Evolutionary conservation across 2,797 vertebrate genomes (phyloP).

Genomic region (Pipistrellus nathusii): DNA sequence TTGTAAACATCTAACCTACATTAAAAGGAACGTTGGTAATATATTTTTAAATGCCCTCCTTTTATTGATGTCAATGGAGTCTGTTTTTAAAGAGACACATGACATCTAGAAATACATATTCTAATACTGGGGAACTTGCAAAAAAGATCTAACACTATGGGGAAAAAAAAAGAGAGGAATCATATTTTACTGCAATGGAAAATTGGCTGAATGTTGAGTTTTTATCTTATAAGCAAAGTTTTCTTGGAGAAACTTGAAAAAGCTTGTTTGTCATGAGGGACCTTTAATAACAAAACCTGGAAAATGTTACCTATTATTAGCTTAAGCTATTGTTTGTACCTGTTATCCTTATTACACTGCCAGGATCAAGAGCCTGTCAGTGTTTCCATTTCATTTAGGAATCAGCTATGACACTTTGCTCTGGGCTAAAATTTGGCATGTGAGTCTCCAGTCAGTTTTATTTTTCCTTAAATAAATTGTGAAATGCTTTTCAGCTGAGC

Average conservation of each 20-base stretch:
- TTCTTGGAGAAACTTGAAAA: constrained; percentile 52
- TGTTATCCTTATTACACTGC: constrained; percentile 12
- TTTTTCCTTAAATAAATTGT: constrained; percentile 78
- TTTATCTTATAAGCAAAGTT: constrained; percentile 54
- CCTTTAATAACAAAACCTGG: constrained; percentile 63
- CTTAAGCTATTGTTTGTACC: constrained; percentile 62
- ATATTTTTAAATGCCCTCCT: neutral
- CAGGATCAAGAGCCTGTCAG: constrained; percentile 23
- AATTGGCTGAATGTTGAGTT: constrained; percentile 70
- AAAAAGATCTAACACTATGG: constrained; percentile 17
- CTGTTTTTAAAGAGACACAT: neutral
- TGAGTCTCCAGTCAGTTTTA: constrained; percentile 65
- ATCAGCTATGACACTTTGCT: constrained; percentile 56
- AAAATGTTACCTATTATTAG: constrained; percentile 68
- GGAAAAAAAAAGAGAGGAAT: constrained; percentile 48
- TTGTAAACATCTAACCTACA: neutral
- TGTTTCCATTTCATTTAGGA: constrained; percentile 68
- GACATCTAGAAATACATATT: neutral
- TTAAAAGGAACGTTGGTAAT: neutral
- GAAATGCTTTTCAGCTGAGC: constrained; percentile 72
- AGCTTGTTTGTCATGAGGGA: constrained; percentile 50
- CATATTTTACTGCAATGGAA: constrained; percentile 57
- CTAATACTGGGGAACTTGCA: constrained; percentile 59
- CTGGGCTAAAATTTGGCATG: constrained; percentile 71
- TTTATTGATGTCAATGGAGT: neutral